Evolutionary conservation across 2,888 invertebrate genomes (phyloP).

Genomic region (Nephrotoma appendiculata): DNA sequence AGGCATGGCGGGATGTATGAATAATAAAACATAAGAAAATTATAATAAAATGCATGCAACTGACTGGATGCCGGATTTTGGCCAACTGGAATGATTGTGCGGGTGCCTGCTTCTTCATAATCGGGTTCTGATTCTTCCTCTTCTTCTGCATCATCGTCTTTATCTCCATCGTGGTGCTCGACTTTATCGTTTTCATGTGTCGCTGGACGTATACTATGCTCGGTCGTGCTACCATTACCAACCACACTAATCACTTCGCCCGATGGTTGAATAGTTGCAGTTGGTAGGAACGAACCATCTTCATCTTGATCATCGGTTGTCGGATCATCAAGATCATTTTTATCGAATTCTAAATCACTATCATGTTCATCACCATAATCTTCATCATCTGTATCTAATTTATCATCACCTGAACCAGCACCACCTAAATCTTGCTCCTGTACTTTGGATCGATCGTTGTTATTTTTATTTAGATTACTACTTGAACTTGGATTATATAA

Average conservation of each 20-base stretch:
- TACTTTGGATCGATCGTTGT: slow-evolving; percentile 7
- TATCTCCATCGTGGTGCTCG: slow-evolving; percentile 9
- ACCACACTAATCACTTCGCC: neutral
- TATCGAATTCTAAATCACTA: slow-evolving; percentile 5
- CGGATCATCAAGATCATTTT: neutral
- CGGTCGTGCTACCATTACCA: neutral
- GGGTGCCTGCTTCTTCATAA: neutral
- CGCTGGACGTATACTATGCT: neutral
- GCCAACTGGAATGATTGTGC: neutral
- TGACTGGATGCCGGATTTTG: slow-evolving; percentile 9
- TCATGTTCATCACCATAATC: slow-evolving; percentile 13
- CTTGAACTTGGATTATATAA: neutral
- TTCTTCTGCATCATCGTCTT: slow-evolving; percentile 18
- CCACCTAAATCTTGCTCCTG: slow-evolving; percentile 7
- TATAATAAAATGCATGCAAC: slow-evolving; percentile 14
- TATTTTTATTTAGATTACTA: slow-evolving; percentile 1
- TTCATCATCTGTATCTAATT: slow-evolving; percentile 10
- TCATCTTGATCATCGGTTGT: neutral
- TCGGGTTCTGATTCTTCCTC: slow-evolving; percentile 18
- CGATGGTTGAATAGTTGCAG: neutral
- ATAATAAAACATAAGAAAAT: slow-evolving; percentile 9
- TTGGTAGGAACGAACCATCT: neutral
- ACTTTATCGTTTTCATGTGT: neutral
- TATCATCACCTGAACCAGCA: slow-evolving; percentile 14
- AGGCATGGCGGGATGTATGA: neutral